Evolutionary conservation across 2,888 invertebrate species (phyloP), one percentile per base, ranked within the genome.

Genomic region (Onthophagus sagittarius): DNA sequence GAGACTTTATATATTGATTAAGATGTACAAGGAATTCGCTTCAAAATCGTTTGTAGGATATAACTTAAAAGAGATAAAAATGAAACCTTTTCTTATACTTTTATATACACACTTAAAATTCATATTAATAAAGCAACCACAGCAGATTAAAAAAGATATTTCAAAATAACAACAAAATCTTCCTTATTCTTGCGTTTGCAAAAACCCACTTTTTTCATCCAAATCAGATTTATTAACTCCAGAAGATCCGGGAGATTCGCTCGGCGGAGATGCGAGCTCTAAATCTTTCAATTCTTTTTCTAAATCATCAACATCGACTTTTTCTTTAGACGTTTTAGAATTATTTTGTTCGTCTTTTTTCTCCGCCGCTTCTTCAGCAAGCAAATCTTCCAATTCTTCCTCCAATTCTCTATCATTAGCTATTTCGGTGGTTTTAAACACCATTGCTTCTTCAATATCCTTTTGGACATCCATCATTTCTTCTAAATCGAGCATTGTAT

Each of bases 401-500:
- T 94, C 94, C 13, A 92, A 82, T 65, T 93, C 93, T 0, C 87
- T 83, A 23, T 90, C 89, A 74, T 90, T 89, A 3, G 86, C 82
- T 23, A 87, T 87, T 0, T 87, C 86, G 0, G 87, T 79, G 0
- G 87, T 79, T 0, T 88, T 82, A 13, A 87, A 86, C 0, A 89
- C 85, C 72, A 92, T 81, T 6, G 87, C 83, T 63, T 86, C 82
- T 79, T 90, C 88, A 64, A 91, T 86, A 76, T 91, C 91, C 69
- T 87, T 86, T 67, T 89, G 87, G 70, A 86, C 85, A 72, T 88
- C 88, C 81, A 92, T 83, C 2, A 93, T 92, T 79, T 94, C 94
- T 79, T 89, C 89, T 70, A 94, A 85, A 78, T 94, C 90, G 64
- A 91, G 89, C 88, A 94, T 90, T 0, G 93, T 90, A 77, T 93